Base-by-base conservation (phyloP, 2,888 invertebrate genomes). In the Vesta saturnalis region DNA sequence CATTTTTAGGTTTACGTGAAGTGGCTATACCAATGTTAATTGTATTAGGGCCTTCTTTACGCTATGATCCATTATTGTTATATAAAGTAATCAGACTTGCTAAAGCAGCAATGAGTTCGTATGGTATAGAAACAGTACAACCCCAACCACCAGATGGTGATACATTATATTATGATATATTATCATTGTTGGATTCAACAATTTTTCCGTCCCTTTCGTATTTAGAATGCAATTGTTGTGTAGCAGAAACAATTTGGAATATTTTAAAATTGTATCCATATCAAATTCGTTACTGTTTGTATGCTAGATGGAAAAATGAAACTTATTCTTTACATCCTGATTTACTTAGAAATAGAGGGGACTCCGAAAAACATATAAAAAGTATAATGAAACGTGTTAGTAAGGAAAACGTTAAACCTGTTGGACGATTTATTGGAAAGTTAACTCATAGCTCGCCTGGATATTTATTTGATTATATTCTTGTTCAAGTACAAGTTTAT, bases 401-500 rank as follows among this genome's bases (percentile, higher is more conserved):
- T 77, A 99, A 99, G 82, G 99, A 99, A 83, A 99, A 97, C 79
- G 96, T 98, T 4, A 99, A 99, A 83, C 96, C 95, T 0, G 94
- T 97, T 70, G 99, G 99, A 0, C 88, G 99, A 67, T 91, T 94
- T 56, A 94, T 99, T 72, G 99, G 99, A 12, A 99, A 99, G 86
- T 86, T 99, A 30, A 96, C 97, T 21, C 99, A 99, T 82, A 95
- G 95, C 58, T 95, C 97, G 49, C 99, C 99, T 0, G 94, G 95
- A 6, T 93, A 96, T 78, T 88, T 99, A 4, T 98, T 99, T 82
- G 98, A 99, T 85, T 98, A 99, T 83, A 95, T 84, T 23, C 71
- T 84, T 39, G 73, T 84, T 55, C 84, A 84, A 77, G 84, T 84
- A 61, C 84, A 84, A 73, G 83, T 84, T 19, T 85, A 83, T 71